phyloP scores from a whole-genome alignment of 2,113 vertebrate genomes.

The Archilochus colubris region DNA sequence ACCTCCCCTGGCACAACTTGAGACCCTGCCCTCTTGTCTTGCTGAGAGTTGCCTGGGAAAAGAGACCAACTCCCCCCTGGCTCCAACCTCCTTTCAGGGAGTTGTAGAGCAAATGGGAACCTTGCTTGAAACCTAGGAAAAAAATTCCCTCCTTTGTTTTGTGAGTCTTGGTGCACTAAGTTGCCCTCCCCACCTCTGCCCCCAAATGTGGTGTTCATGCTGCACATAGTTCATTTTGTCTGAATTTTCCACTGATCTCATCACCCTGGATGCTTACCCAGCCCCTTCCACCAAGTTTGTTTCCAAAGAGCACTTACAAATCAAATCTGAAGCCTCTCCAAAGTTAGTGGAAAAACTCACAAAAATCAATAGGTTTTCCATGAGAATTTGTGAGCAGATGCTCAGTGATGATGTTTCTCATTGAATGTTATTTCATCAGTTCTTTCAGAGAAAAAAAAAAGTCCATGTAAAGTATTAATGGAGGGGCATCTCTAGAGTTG shows the following conservation, averaged over 20 bases:
- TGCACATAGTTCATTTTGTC: conserved; percentile 40
- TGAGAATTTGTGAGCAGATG: conserved; percentile 6
- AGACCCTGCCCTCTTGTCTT: too few species aligned
- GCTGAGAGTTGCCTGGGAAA: too few species aligned
- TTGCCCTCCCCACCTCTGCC: background rate
- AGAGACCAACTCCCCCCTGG: too few species aligned
- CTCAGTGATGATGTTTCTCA: background rate
- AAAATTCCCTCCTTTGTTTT: conserved; percentile 16
- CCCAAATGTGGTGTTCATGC: conserved; percentile 13
- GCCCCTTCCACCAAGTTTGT: background rate
- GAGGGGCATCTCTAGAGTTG: background rate
- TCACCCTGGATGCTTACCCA: background rate
- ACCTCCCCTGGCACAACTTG: too few species aligned
- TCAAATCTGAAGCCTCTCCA: background rate
- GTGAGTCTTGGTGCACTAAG: conserved; percentile 18
- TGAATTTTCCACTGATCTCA: conserved; percentile 18
- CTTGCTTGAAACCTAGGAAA: background rate
- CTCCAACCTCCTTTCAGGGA: too few species aligned
- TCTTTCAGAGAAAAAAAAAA: conserved; percentile 14
- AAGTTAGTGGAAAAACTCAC: background rate
- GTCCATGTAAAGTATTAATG: background rate
- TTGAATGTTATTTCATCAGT: background rate
- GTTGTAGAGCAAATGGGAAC: background rate
- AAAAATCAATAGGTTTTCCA: background rate
- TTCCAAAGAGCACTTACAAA: background rate